Evolutionary conservation across 2,888 invertebrate species (phyloP), one percentile per base, ranked within the genome.

Genomic region (Gerosis bhagava): DNA sequence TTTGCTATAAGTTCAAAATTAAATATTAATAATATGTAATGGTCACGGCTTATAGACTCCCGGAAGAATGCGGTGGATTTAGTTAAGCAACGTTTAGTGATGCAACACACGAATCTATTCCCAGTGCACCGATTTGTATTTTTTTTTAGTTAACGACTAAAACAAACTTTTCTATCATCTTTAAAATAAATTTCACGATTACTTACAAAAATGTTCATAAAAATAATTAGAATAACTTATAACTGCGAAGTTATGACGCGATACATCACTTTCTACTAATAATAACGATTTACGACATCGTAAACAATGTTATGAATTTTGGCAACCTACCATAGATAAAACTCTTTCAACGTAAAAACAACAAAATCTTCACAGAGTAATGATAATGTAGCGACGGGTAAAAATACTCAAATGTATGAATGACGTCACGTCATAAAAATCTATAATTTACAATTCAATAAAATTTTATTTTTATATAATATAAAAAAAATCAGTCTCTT

Each of bases 401-500:
- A 58, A 62, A 61, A 64, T 63, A 59, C 48, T 49, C 57, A 67
- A 70, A 69, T 65, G 60, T 70, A 67, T 70, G 70, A 69, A 68
- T n/a, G n/a, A n/a, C 62, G 63, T 57, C 44, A 59, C 51, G 52
- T 54, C 54, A 62, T 59, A 64, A 56, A 65, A 64, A n/a, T 66
- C 62, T 69, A 72, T 63, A 63, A 66, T 75, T 60, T 74, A 77
- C 70, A 80, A 67, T 63, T 66, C 57, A 64, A 67, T 67, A 69
- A 64, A 64, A 63, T 65, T 60, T 60, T 60, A n/a, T n/a, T n/a
- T n/a, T n/a, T n/a, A n/a, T n/a, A n/a, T 67, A 62, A 62, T 55
- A 31, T 44, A 41, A 26, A 75, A 74, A 77, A 76, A 75, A 77
- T 83, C 83, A 83, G 83, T 82, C 82, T 83, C 79, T 80, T 55